A percentile compares a stretch with the other conserved stretches of the same genome.
These are phyloP conservation scores for Clitarchus hookeri DNA, from an alignment of 2,888 invertebrate genomes.

Conservation along the genomic window DNA sequence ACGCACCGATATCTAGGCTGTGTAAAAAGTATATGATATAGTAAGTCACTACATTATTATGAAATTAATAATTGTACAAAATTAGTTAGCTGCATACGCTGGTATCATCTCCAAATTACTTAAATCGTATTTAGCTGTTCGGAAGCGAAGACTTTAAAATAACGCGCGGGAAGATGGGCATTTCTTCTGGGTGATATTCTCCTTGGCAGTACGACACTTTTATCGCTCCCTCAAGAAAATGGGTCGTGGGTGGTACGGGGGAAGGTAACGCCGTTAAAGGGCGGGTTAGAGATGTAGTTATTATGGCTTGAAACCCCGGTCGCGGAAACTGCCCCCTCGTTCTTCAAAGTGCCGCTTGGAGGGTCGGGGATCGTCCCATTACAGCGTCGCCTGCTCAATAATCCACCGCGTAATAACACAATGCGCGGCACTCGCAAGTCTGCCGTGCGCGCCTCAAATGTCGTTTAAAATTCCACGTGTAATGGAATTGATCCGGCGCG, in stretches of 20 bases:
- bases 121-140: no score
- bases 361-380: not conserved
- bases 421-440: not conserved
- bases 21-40: no score
- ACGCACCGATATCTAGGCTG: no score
- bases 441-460: slow-evolving; percentile 18
- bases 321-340: not conserved
- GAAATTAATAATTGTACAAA: no score
- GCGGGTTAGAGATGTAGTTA: not conserved
- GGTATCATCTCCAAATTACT: no score
- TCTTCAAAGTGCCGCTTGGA: not conserved
- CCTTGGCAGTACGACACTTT: not conserved
- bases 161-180: no score
- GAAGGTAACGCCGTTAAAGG: not conserved
- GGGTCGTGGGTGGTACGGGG: not conserved
- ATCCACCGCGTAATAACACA: slow-evolving; percentile 6
- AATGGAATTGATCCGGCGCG: slow-evolving; percentile 44
- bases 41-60: no score
- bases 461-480: slow-evolving; percentile 37
- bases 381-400: not conserved
- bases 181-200: no score
- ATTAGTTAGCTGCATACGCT: no score
- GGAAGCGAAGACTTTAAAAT: no score
- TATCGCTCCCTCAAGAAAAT: not conserved
- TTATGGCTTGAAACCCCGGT: not conserved